Evolutionary conservation across 2,888 invertebrate genomes (phyloP), one percentile per base, ranked within the genome.

Genomic region (Linnaemya tessellans): DNA sequence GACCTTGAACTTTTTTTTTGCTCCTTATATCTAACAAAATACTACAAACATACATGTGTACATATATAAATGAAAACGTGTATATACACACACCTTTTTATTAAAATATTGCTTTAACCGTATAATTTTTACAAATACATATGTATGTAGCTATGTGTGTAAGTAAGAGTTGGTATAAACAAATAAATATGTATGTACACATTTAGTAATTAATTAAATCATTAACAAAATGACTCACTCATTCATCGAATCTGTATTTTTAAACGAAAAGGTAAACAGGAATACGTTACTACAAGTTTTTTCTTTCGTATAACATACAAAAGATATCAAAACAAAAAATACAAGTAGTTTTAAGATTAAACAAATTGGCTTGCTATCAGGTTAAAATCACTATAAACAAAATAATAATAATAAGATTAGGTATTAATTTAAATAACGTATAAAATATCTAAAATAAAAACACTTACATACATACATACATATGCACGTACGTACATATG

Each of bases 1-100:
- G 82, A 75, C 85, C 85, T 85, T 85, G 82, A 85, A 85, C 82
- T 81, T 74, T 18, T 65, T 49, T 74, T 67, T 54, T 56, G 70
- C 82, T 73, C 77, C 71, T 78, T 65, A 78, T 54, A 56, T 41
- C 65, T 67, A 73, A 49, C 30, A 56, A 38, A 65, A 64, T 54
- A 68, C 13, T 62, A 41, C 41, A 46, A 22, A 43, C 8, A 70
- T 70, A 41, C 5, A 58, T 25, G 13, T 10, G n/a, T 62, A 49
- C 10, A n/a, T 13, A 64, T 43, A 41, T 30, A 30, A 30, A 30
- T 30, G 30, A 30, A 30, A 30, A 30, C 30, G 30, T 30, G 30
- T 30, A 30, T 30, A 30, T 30, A 30, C 30, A 30, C 5, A 30
- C 5, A 64, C 7, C 1, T 22, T 25, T 41, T 38, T 49, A 62